Percentiles rank a stretch among this genome's conserved stretches.
Conservation (phyloP, 2,888 invertebrate genomes). For the Hermaeophaga mercurialis region DNA sequence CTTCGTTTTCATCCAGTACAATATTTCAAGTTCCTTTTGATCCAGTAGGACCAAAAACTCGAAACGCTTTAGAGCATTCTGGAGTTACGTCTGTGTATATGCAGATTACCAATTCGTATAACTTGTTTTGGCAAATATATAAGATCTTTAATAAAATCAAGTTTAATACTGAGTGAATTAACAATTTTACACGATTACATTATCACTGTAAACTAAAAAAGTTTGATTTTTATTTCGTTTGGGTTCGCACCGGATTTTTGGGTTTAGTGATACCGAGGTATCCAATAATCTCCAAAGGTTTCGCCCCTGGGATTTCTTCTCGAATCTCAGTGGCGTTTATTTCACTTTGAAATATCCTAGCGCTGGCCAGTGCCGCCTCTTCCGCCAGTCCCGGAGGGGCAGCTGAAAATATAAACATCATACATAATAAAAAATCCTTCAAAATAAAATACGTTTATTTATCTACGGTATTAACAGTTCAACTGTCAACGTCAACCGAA, state of each 20-base stretch:
- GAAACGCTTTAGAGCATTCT: no score
- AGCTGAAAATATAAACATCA: conserved; percentile 31
- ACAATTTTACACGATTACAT: no score
- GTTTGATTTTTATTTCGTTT: no score
- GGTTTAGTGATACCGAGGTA: conserved; percentile 58
- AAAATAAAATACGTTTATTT: not conserved
- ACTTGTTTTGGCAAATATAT: no score
- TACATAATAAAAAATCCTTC: not conserved
- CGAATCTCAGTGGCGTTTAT: conserved; percentile 47
- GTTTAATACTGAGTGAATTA: no score
- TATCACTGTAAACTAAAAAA: no score
- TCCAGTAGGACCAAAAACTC: no score
- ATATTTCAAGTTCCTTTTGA: no score
- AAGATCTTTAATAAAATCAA: no score
- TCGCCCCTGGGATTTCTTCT: conserved; percentile 52
- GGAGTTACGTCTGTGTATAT: no score
- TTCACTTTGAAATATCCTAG: conserved; percentile 51
- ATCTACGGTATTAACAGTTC: not conserved
- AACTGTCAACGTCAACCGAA: not conserved
- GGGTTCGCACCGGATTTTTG: conserved; percentile 48
- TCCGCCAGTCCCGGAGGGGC: conserved; percentile 58
- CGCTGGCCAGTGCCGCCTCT: conserved; percentile 57
- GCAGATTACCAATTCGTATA: no score
- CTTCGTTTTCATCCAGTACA: no score
- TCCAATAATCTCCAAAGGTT: conserved; percentile 58